Conservation (phyloP, 2,888 invertebrate species). For the Cephus sareptanus region DNA sequence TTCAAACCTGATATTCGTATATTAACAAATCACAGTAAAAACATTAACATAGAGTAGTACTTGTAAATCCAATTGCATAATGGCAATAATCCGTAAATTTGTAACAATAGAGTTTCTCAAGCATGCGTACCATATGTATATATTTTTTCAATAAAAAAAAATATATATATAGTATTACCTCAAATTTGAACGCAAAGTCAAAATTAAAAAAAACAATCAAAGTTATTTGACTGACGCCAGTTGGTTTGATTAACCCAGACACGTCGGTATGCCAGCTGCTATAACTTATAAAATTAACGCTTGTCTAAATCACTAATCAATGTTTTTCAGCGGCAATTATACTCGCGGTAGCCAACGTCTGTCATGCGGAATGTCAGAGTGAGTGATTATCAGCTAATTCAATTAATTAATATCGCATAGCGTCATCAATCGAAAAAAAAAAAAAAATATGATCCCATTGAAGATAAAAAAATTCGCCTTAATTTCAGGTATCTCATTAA, state of each 20-base stretch:
- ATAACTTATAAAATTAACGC: background rate
- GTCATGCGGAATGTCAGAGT: slow-evolving; percentile 64
- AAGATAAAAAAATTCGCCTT: background rate
- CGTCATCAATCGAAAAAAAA: background rate
- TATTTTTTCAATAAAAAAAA: background rate
- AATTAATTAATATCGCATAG: background rate
- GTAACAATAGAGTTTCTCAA: background rate
- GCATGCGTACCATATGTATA: background rate
- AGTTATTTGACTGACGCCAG: background rate
- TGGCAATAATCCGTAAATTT: background rate
- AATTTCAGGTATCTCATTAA: background rate
- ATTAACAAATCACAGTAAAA: background rate
- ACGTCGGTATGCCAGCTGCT: background rate
- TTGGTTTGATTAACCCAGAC: background rate
- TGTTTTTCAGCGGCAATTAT: slow-evolving; percentile 61
- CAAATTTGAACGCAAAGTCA: background rate
- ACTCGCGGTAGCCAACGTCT: slow-evolving; percentile 59
- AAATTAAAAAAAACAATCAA: background rate
- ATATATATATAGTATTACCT: background rate
- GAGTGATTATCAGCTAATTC: slow-evolving; percentile 40
- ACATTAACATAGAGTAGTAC: background rate
- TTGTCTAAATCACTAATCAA: slow-evolving; percentile 34
- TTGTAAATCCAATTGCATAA: background rate
- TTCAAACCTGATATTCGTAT: background rate
- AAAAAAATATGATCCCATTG: slow-evolving; percentile 6